Base-by-base conservation (phyloP, 2,888 invertebrate species). In the Andrena flavipes region DNA sequence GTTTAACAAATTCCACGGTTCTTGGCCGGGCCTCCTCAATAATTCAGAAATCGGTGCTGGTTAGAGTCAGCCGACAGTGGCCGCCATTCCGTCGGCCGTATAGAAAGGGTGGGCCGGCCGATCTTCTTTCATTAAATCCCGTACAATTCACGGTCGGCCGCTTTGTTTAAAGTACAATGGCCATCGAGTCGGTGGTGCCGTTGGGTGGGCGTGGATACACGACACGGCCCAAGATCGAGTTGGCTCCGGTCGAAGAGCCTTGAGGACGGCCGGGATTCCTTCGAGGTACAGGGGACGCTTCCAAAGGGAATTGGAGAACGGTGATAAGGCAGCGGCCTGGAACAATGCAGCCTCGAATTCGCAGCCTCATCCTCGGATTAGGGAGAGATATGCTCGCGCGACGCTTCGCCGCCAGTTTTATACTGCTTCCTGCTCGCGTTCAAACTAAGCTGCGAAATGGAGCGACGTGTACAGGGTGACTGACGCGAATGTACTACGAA, bases 111-210 rank as follows among this genome's bases (percentile, higher is more conserved):
- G 4, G 56, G 56, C 10, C 23, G 71, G 80, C 62, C 71, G 80
- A 83, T 84, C 89, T 92, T 91, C 91, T 91, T 91, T 91, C 91
- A 92, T 90, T 90, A 90, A 92, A 92, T 91, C 87, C 88, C 89
- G 89, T 87, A 91, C 88, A 90, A 91, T 91, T 90, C 89, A 86
- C 88, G 87, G 42, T 78, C 81, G 79, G 78, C 84, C 87, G 89
- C 92, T 89, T 92, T 92, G 92, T 92, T 91, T 90, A 90, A 90
- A 88, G 85, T 85, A 92, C 92, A 92, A 92, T 92, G 91, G 91
- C 91, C 88, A 90, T 91, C 90, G 91, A 92, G 86, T 87, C 87
- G 87, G 81, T 76, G 87, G 85, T 85, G 85, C 79, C 86, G 56
- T 56, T 26, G 56, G 82, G 86, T 87, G 88, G 90, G 89, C 89